Evolutionary conservation across 2,113 vertebrate genomes (phyloP).

Genomic region (Tamias sibiricus): DNA sequence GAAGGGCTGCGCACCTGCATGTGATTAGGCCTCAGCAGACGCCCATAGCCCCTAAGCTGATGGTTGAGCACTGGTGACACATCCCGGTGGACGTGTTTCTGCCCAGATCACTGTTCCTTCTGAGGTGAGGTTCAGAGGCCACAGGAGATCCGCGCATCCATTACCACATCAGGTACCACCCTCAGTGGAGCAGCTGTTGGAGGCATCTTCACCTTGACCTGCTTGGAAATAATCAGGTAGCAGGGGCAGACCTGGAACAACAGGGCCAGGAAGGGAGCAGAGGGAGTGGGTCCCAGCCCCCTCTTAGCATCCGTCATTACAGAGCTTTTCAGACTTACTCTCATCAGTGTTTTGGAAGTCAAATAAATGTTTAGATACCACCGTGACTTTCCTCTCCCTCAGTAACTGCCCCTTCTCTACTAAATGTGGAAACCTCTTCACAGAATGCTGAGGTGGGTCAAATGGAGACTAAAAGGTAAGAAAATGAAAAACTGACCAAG

Average conservation of each 20-base stretch:
- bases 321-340: not conserved
- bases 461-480: not conserved
- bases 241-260: too few relatives aligned
- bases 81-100: not conserved
- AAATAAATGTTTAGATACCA: not conserved
- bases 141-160: not conserved
- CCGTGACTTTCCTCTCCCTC: not conserved
- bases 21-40: not conserved
- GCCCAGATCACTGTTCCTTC: not conserved
- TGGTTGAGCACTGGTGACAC: not conserved
- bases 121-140: not conserved
- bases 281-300: rapidly evolving
- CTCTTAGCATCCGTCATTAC: not conserved
- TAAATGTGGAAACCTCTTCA: not conserved
- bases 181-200: not conserved
- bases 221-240: not conserved
- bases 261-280: not conserved
- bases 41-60: not conserved
- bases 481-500: not conserved
- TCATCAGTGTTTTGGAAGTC: not conserved
- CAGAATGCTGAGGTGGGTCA: not conserved
- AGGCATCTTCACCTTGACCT: not conserved
- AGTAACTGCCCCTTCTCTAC: not conserved
- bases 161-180: not conserved
- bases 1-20: conserved; percentile 54